Evolutionary conservation across 2,888 invertebrate species (phyloP), one percentile per base, ranked within the genome.

Genomic region (Xestoiulus laeticollis): DNA sequence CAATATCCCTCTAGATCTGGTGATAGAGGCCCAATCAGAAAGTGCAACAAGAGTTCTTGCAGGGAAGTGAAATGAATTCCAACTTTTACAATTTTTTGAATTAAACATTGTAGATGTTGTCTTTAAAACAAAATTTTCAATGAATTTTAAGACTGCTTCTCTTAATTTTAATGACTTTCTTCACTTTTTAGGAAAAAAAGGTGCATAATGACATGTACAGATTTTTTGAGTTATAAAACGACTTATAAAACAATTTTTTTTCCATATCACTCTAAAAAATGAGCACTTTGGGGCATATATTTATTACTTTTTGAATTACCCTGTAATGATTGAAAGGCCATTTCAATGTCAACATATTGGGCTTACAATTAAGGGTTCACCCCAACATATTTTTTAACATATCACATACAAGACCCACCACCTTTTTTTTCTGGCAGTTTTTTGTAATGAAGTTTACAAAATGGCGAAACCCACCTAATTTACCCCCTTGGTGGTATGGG

Each of bases 401-500:
- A 32, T 78, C 30, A 30, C 30, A 5, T 78, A 30, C 30, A 30
- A 78, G 78, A 78, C 78, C 78, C 78, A 78, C 78, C 78, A 78
- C 12, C 26, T 30, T 78, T 78, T n/a, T n/a, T 68, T 68, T 78
- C 26, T 8, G 2, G 30, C 3, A 78, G 30, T 32, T 78, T 78
- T 78, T 78, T 78, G 78, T 30, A 78, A 78, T 78, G 30, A 30
- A 78, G 78, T 78, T 32, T 78, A 30, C 59, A 38, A 85, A 85
- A 85, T 44, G 44, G 44, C 43, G 44, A 85, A 85, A 85, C 85
- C 85, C 44, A 85, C 43, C 85, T 44, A 85, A 85, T 85, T 85
- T 85, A 85, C 85, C 85, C 85, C 85, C 85, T 85, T 85, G 44
- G 85, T 85, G 44, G 85, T 85, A 85, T 44, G 22, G 33, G 38